Evolutionary conservation across 1,140 invertebrate species (phyloP), one percentile per base, ranked within the genome.

Genomic region (Drosophila aff.): DNA sequence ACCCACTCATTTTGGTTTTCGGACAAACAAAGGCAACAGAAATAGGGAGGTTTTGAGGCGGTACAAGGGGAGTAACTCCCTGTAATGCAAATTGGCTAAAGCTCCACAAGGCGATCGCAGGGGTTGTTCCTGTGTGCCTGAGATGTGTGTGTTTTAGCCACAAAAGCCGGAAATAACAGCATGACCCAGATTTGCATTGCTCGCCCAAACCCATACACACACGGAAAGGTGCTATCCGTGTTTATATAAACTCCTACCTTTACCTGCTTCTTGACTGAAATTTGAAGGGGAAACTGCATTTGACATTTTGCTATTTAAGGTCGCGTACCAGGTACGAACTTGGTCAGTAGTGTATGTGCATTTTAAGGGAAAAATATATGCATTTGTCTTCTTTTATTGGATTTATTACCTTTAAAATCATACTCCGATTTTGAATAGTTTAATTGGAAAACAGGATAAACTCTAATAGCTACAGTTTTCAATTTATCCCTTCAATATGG

Each of bases 121-220:
- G 49, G 52, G 38, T 73, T 61, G 61, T 64, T 46, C 33, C 16
- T 18, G 43, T 50, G 13, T 58, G 44, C 21, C 44, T 4, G 6
- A 47, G 23, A 11, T 46, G 46, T 5, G 8, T 49, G 59, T 57
- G n/a, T 43, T 69, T 43, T 76, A 62, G 68, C 73, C 81, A 87
- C 77, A 87, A 84, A 74, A 81, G 69, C 85, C 81, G 84, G 84
- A 87, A 89, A 87, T 90, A 87, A 79, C 68, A 84, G 78, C 62
- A 78, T 87, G 85, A 87, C 85, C 85, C 47, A 89, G 78, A 84
- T 87, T 84, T 73, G 53, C 85, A 79, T 16, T 44, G 63, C 44
- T 47, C 44, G 64, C 63, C 18, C 47, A 36, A 36, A 47, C 47
- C 33, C 33, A 11, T 36, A 52, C 40, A 64, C 60, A 23, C 47